Base-by-base conservation (phyloP, 2,113 vertebrate species). In the Perca flavescens region DNA sequence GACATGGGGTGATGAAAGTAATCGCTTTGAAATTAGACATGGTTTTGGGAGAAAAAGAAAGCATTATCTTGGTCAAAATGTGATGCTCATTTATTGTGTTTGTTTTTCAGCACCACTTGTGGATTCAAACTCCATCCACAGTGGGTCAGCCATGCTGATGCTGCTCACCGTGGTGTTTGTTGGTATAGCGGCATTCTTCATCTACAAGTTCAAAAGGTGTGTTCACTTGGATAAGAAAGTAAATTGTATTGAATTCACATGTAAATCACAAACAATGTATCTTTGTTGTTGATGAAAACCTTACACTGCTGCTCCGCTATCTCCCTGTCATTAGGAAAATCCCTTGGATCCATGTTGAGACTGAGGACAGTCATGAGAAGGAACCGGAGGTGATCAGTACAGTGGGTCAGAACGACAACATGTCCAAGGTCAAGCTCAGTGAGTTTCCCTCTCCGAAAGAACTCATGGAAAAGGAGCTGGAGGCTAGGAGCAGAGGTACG, bases 141-240 rank as follows among this genome's bases (percentile, higher is more conserved):
- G 97, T 91, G 97, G 97, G 72, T 98, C 98, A 0, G 98, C 97
- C 0, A 96, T 98, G 97, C 89, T 99, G 40, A 97, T 99, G 97
- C 94, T 99, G 74, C 81, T 99, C 54, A 97, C 96, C 0, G 97
- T 98, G 88, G 97, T 97, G 0, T 97, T 98, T 76, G 94, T 98
- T 6, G 98, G 98, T 88, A 89, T 98, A 90, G 97, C 96, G 15
- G 96, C 97, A 74, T 99, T 99, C 94, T 94, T 99, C 94, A 97
- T 99, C 95, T 99, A 99, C 96, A 99, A 99, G 88, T 99, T 99
- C 91, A 99, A 99, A 94, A 98, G 98, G 98, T 98, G 94, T 16
- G 89, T 78, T 74, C 7, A 2, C 5, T 53, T 4, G 4, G 19
- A 63, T 46, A 3, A 21, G 0, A 19, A 19, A 43, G 15, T 7